These are phyloP conservation scores for Miniopterus natalensis DNA, from an alignment of 2,113 vertebrate genomes.

Conservation along the genomic window DNA sequence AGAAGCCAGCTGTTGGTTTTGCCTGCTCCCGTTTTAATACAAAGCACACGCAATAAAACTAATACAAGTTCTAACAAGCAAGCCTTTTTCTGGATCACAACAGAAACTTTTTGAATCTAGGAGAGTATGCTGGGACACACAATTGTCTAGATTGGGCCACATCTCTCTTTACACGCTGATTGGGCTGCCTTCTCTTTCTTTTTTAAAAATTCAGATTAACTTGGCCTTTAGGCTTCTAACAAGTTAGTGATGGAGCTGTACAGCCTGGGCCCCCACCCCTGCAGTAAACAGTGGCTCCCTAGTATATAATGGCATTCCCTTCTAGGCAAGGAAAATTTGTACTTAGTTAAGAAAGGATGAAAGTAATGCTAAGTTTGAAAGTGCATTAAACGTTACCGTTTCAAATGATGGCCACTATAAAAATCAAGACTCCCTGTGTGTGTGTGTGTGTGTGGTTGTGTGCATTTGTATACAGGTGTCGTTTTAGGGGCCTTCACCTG, in stretches of 20 bases:
- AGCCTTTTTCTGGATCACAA: not conserved
- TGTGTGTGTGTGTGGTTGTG: no score
- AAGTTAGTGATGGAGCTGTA: not conserved
- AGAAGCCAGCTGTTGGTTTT: not conserved
- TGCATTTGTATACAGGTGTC: not conserved
- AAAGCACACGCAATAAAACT: not conserved
- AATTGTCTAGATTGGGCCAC: constrained; percentile 16
- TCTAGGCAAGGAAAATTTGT: constrained; percentile 59
- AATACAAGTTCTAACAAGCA: constrained; percentile 41
- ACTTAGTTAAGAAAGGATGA: constrained; percentile 34
- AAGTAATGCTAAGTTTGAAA: constrained; percentile 46
- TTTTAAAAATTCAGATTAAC: not conserved
- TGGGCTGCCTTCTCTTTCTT: not conserved
- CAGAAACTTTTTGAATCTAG: constrained; percentile 32
- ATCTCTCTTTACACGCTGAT: constrained; percentile 57
- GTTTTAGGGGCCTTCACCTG: not conserved
- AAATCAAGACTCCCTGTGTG: not conserved
- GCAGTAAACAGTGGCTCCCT: not conserved
- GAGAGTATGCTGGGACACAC: not conserved
- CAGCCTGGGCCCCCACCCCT: accelerated
- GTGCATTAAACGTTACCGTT: not conserved
- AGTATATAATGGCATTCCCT: not conserved
- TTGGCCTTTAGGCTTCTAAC: constrained; percentile 56
- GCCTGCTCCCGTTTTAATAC: not conserved
- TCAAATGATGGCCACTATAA: constrained; percentile 31